Evolutionary conservation across 2,113 vertebrate species (phyloP).

Genomic region (Marmota flaviventris): DNA sequence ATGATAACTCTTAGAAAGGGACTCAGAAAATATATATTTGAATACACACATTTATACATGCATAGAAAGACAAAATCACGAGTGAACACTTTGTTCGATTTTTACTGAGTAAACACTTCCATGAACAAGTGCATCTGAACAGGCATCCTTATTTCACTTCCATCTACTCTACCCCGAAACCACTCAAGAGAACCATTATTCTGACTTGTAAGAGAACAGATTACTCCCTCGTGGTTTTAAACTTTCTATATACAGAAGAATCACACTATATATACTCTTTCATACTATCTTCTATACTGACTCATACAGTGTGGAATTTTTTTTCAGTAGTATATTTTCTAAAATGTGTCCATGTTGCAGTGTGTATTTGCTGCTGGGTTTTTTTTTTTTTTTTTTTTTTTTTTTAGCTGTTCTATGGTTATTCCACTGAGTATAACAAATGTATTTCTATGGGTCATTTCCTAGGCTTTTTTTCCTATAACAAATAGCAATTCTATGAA

Average conservation of each 20-base stretch:
- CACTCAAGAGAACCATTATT: neutral
- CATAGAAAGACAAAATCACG: neutral
- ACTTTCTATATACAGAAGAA: neutral
- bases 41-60: neutral
- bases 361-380: neutral
- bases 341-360: neutral
- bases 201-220: neutral
- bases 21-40: neutral
- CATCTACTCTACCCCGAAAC: accelerated
- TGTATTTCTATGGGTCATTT: constrained; percentile 11
- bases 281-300: neutral
- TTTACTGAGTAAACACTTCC: neutral
- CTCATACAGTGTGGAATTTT: neutral
- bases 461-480: neutral
- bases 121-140: neutral
- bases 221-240: neutral
- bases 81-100: neutral
- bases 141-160: neutral
- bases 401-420: neutral
- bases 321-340: neutral
- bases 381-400: too few relatives aligned
- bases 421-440: neutral
- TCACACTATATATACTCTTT: neutral
- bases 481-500: neutral
- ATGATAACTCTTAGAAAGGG: neutral